phyloP scores from a whole-genome alignment of 2,888 invertebrate species.

The Hololepta plana region DNA sequence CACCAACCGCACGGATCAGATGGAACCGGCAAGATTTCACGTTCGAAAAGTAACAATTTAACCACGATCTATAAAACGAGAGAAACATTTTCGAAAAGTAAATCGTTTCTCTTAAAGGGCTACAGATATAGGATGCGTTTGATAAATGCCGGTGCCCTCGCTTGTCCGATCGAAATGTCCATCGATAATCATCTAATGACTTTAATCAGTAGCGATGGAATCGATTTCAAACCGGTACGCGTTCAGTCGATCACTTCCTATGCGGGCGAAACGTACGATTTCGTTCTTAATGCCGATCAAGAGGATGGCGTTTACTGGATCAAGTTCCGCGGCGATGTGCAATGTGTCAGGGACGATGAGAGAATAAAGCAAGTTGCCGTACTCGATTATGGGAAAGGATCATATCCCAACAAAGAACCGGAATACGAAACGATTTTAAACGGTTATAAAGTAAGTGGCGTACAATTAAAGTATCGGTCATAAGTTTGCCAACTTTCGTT shows the following conservation, averaged over 20 bases:
- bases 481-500: too few species aligned
- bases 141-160: slow-evolving; percentile 9
- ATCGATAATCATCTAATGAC: slow-evolving; percentile 8
- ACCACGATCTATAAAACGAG: too few species aligned
- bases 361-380: slow-evolving; percentile 5
- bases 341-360: slow-evolving; percentile 2
- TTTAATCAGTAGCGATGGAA: slow-evolving; percentile 9
- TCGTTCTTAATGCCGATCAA: slow-evolving; percentile 6
- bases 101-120: slow-evolving; percentile 4
- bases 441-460: too few species aligned
- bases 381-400: slow-evolving; percentile 7
- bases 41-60: too few species aligned
- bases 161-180: slow-evolving; percentile 9
- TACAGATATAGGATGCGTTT: slow-evolving; percentile 9
- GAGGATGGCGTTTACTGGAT: slow-evolving; percentile 6
- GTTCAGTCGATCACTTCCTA: slow-evolving; percentile 6
- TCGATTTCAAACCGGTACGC: slow-evolving; percentile 9
- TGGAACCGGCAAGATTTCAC: too few species aligned
- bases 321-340: slow-evolving; percentile 4
- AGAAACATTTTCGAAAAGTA: too few species aligned
- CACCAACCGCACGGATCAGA: too few species aligned
- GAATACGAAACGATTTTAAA: too few species aligned
- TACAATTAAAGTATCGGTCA: too few species aligned
- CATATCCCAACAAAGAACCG: too few species aligned
- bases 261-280: slow-evolving; percentile 7